phyloP scores from a whole-genome alignment of 2,888 invertebrate genomes.

The Automeris io region DNA sequence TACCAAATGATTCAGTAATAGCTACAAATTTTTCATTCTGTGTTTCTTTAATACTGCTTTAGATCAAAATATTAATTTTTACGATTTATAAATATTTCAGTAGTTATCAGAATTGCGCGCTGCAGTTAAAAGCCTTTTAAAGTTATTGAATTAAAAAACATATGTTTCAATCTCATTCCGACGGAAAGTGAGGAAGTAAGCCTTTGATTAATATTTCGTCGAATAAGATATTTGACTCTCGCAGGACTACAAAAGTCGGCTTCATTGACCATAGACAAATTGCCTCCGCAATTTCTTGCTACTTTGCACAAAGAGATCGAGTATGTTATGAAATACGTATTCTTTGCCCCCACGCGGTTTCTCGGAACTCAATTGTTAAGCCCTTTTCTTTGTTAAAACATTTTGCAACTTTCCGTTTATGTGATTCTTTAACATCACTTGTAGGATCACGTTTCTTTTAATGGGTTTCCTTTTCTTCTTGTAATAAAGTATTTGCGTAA shows the following conservation, averaged over 20 bases:
- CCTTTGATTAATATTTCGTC: slow-evolving; percentile 25
- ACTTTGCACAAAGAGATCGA: slow-evolving; percentile 12
- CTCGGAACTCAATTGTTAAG: neutral
- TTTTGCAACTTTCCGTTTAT: neutral
- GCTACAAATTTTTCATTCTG: slow-evolving; percentile 6
- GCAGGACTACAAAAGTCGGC: slow-evolving; percentile 14
- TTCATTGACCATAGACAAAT: slow-evolving; percentile 25
- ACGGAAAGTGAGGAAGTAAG: slow-evolving; percentile 8
- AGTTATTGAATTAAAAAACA: no score
- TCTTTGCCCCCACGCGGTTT: neutral
- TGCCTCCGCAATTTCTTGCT: slow-evolving; percentile 7
- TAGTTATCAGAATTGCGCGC: no score
- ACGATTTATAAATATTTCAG: slow-evolving; percentile 24
- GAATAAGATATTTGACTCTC: slow-evolving; percentile 3
- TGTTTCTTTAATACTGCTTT: slow-evolving; percentile 14
- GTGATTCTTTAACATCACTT: neutral
- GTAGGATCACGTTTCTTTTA: neutral
- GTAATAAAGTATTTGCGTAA: neutral
- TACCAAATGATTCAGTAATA: no score
- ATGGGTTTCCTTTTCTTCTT: neutral
- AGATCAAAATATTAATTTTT: slow-evolving; percentile 16
- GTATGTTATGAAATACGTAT: neutral
- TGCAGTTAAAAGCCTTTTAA: no score
- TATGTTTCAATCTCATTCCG: slow-evolving; percentile 6
- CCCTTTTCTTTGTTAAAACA: neutral